A percentile compares a stretch with the other conserved stretches of the same genome.
phyloP scores from a whole-genome alignment of 2,797 vertebrate species.

The Trachops cirrhosus region DNA sequence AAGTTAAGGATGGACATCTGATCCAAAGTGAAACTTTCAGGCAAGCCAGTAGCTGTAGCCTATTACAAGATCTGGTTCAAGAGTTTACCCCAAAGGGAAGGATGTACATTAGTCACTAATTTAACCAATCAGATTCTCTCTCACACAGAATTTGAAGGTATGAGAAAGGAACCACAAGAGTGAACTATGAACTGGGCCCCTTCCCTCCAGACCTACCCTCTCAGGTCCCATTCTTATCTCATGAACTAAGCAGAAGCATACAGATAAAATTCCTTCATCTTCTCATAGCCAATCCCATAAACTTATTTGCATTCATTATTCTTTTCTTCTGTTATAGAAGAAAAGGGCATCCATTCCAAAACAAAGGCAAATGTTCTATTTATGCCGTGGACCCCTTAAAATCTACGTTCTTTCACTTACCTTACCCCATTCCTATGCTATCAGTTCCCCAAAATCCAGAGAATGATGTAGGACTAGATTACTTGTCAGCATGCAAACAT shows the following conservation, averaged over 20 bases:
- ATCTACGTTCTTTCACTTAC: not conserved
- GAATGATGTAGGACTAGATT: not conserved
- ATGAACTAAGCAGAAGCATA: constrained; percentile 12
- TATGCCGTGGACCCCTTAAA: not conserved
- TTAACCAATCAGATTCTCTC: not conserved
- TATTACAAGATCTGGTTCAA: not conserved
- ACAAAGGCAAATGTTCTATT: not conserved
- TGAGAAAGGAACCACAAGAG: not conserved
- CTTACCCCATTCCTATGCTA: not conserved
- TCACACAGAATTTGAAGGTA: not conserved
- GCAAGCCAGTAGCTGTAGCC: not conserved
- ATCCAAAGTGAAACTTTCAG: not conserved
- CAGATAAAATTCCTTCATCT: not conserved
- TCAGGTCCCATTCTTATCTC: not conserved
- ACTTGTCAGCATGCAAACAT: not conserved
- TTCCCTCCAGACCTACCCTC: not conserved
- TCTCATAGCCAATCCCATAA: constrained; percentile 25
- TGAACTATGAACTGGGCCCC: not conserved
- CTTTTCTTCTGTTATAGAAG: not conserved
- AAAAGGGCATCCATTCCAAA: not conserved
- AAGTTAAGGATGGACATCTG: not conserved
- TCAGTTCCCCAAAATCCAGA: not conserved
- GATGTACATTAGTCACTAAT: not conserved
- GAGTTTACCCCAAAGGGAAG: not conserved
- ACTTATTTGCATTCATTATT: not conserved